A percentile compares a stretch with the other conserved stretches of the same genome.
Conservation (phyloP, 1,140 invertebrate species). For the Amyelois transitella region DNA sequence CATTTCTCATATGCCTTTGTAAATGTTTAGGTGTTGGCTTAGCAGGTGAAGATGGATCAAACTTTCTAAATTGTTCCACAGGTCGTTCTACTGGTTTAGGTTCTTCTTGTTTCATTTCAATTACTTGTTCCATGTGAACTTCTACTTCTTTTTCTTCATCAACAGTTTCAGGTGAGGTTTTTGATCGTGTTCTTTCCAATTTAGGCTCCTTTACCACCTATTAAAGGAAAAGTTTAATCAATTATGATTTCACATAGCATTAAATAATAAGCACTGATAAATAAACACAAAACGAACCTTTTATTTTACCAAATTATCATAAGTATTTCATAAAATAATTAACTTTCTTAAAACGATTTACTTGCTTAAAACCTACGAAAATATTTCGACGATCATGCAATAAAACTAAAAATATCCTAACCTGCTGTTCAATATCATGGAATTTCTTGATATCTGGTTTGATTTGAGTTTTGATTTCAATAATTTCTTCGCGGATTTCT, state of each 20-base stretch:
- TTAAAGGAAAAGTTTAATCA: no score
- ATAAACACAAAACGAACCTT: slow-evolving; percentile 11
- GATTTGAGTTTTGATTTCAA: slow-evolving; percentile 80
- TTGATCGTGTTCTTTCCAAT: slow-evolving; percentile 50
- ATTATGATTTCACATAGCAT: no score
- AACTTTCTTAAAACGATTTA: no score
- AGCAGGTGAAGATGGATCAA: slow-evolving; percentile 60
- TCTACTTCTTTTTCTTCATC: slow-evolving; percentile 40
- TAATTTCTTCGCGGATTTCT: slow-evolving; percentile 80
- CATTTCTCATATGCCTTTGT: slow-evolving; percentile 72
- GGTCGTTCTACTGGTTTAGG: slow-evolving; percentile 42
- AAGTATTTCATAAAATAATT: no score
- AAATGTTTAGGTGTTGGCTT: slow-evolving; percentile 72
- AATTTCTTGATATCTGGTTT: slow-evolving; percentile 73
- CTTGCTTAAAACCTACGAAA: no score
- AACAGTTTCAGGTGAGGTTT: slow-evolving; percentile 51
- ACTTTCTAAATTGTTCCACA: slow-evolving; percentile 59
- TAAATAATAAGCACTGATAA: slow-evolving; percentile 1
- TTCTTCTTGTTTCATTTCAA: slow-evolving; percentile 44
- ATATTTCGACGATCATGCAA: no score
- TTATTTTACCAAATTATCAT: no score
- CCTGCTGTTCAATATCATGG: slow-evolving; percentile 68
- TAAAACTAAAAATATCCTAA: slow-evolving; percentile 10
- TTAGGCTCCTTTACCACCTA: slow-evolving; percentile 57
- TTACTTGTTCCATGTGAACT: slow-evolving; percentile 25